Evolutionary conservation across 2,797 vertebrate genomes (phyloP).

Genomic region (Centropyge bicolor): DNA sequence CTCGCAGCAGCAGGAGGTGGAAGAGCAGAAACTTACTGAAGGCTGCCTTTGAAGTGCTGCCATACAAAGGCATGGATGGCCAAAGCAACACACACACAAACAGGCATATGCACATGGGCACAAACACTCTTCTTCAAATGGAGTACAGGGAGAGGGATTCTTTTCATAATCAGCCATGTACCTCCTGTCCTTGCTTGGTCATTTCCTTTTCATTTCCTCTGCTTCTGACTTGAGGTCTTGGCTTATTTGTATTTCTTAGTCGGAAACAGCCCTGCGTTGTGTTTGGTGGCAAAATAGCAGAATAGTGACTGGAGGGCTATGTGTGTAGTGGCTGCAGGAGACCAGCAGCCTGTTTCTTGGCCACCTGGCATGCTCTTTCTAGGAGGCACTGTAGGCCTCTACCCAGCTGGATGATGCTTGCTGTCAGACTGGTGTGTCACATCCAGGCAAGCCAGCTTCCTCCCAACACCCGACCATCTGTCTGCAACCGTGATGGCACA

Average conservation of each 20-base stretch:
- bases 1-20: constrained; percentile 70
- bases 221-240: constrained; percentile 50
- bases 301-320: constrained; percentile 54
- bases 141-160: constrained; percentile 44
- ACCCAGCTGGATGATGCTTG: constrained; percentile 78
- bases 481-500: constrained; percentile 58
- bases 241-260: constrained; percentile 58
- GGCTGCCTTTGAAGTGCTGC: constrained; percentile 74
- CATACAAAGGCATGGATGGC: constrained; percentile 66
- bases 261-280: constrained; percentile 41
- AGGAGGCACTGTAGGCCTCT: constrained; percentile 68
- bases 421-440: constrained; percentile 73
- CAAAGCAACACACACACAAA: constrained; percentile 61
- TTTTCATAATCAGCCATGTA: constrained; percentile 66
- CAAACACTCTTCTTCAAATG: constrained; percentile 44
- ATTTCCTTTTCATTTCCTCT: constrained; percentile 38
- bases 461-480: constrained; percentile 77
- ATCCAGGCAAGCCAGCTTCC: constrained; percentile 69
- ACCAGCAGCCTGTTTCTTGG: constrained; percentile 65
- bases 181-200: constrained; percentile 36
- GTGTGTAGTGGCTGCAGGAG: constrained; percentile 52
- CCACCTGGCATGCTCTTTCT: constrained; percentile 74
- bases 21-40: constrained; percentile 71
- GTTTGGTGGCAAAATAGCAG: constrained; percentile 51
- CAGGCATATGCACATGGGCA: constrained; percentile 51